A percentile compares a stretch with the other conserved stretches of the same genome.
phyloP scores from a whole-genome alignment of 2,888 invertebrate genomes.

The Geophilus truncorum region DNA sequence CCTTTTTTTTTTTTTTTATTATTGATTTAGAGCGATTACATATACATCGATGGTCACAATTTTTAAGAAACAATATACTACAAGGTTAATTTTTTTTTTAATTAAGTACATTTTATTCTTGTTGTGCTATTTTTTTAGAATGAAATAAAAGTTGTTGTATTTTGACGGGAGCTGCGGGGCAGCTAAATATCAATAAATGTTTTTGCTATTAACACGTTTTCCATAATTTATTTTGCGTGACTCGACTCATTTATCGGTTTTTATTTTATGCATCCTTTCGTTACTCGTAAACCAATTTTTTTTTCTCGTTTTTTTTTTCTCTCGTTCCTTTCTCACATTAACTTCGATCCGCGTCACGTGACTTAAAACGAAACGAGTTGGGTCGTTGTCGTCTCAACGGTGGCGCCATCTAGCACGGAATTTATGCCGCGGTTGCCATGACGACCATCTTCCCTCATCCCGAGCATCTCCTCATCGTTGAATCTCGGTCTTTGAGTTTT shows the following conservation, averaged over 20 bases:
- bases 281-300: neutral
- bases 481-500: neutral
- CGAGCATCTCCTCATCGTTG: slow-evolving; percentile 9
- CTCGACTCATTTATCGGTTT: neutral
- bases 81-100: neutral
- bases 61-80: neutral
- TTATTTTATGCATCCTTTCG: neutral
- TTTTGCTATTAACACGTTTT: neutral
- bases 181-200: neutral
- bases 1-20: neutral
- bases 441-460: slow-evolving; percentile 5
- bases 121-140: no score
- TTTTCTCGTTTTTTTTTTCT: neutral
- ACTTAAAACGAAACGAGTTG: neutral
- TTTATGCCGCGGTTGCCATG: neutral
- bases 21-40: neutral
- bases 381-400: neutral
- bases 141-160: no score
- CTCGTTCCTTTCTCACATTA: neutral
- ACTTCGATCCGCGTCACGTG: neutral
- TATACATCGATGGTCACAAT: neutral
- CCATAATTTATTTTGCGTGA: neutral
- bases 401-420: neutral
- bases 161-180: neutral
- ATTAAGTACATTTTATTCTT: no score